Percentiles rank a stretch among this genome's conserved stretches.
Conservation (phyloP, 2,797 vertebrate genomes). For the Enteromius treurensis region DNA sequence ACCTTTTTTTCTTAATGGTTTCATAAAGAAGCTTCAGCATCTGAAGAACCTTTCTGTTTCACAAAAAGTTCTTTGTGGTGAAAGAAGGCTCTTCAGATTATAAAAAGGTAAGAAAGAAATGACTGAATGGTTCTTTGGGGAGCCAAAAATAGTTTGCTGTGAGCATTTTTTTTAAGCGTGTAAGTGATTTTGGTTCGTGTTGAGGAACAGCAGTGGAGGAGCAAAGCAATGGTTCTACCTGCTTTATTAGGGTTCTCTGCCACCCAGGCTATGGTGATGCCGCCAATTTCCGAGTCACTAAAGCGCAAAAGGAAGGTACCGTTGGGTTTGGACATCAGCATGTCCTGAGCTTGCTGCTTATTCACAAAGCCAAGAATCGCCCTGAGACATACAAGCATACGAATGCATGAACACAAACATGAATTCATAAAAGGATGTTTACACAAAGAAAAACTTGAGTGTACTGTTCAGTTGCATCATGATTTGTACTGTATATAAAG, state of each 20-base stretch:
- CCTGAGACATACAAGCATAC: conserved; percentile 69
- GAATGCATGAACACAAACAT: conserved; percentile 2
- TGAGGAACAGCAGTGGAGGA: background rate
- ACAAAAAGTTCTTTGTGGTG: no score
- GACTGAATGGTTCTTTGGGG: no score
- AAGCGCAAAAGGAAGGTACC: conserved; percentile 95
- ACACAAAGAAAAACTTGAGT: background rate
- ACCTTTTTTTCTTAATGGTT: no score
- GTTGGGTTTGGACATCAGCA: conserved; percentile 93
- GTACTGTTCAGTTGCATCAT: background rate
- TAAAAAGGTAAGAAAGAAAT: no score
- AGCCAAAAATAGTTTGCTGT: no score
- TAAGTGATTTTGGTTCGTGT: background rate
- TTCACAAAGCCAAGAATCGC: conserved; percentile 96
- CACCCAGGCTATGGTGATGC: conserved; percentile 98
- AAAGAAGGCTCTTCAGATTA: no score
- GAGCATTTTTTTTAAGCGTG: no score
- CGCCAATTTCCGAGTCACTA: conserved; percentile 95
- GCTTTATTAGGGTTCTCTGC: conserved; percentile 84
- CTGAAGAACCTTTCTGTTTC: no score
- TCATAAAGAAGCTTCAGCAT: no score
- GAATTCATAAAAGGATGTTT: background rate
- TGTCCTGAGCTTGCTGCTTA: conserved; percentile 95
- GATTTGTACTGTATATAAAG: conserved; percentile 16
- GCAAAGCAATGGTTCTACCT: conserved; percentile 64